Conservation (phyloP, 2,113 vertebrate species). For the Ctenodactylus gundi region DNA sequence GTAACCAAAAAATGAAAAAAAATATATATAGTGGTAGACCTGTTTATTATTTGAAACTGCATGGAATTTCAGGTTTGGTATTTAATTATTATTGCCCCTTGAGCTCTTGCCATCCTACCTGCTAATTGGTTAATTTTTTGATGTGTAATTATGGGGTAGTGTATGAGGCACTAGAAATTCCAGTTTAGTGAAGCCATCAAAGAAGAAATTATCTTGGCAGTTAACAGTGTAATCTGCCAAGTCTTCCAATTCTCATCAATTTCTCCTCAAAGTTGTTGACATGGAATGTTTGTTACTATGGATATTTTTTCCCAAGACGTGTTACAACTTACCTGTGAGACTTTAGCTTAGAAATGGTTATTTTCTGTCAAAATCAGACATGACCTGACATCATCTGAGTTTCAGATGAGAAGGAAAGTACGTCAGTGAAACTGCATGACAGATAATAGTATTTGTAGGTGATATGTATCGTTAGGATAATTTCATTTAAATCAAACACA, state of each 20-base stretch:
- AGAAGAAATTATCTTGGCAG: conserved; percentile 73
- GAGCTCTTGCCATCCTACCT: conserved; percentile 71
- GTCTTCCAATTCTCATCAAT: conserved; percentile 41
- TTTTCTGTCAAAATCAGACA: conserved; percentile 54
- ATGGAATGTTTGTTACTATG: conserved; percentile 39
- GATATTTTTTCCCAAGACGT: conserved; percentile 35
- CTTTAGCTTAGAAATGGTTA: conserved; percentile 40
- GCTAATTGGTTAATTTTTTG: conserved; percentile 79
- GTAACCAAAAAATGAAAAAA: no score
- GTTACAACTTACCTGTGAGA: conserved; percentile 22
- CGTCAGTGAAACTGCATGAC: background rate
- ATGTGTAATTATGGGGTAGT: conserved; percentile 75
- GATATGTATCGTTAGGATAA: background rate
- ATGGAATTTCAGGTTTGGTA: conserved; percentile 47
- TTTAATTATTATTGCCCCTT: conserved; percentile 72
- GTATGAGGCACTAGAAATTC: conserved; percentile 72
- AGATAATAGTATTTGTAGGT: background rate
- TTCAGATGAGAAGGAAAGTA: conserved; percentile 40
- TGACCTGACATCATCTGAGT: background rate
- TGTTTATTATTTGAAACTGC: conserved; percentile 15
- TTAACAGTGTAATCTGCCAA: conserved; percentile 64
- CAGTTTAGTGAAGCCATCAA: conserved; percentile 70
- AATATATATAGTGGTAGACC: background rate
- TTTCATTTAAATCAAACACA: background rate
- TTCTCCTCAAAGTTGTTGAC: conserved; percentile 42